phyloP scores from a whole-genome alignment of 2,888 invertebrate genomes.

The Penaeus monodon region DNA sequence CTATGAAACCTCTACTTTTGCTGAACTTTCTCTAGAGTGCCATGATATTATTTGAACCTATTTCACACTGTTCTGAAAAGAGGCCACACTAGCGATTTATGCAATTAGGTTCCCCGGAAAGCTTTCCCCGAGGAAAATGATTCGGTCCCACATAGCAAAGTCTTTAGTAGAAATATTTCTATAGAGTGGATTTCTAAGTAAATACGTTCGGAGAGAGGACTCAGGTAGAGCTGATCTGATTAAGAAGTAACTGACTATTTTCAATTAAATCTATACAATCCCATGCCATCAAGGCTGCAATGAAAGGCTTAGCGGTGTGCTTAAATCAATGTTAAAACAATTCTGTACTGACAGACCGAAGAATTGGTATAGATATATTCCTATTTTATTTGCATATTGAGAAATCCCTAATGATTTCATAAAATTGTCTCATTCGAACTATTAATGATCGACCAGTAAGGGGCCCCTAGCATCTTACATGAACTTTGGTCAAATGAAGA shows the following conservation, averaged over 20 bases:
- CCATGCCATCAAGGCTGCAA: too few relatives aligned
- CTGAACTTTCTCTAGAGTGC: not conserved
- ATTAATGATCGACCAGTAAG: conserved; percentile 4
- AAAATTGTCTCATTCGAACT: conserved; percentile 6
- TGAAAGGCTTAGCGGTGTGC: not conserved
- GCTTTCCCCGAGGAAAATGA: not conserved
- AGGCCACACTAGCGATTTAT: conserved; percentile 10
- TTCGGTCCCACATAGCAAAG: too few relatives aligned
- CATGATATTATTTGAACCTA: conserved; percentile 4
- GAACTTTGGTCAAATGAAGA: not conserved
- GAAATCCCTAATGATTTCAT: not conserved
- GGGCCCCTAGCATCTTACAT: not conserved
- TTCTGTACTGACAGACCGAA: conserved; percentile 8
- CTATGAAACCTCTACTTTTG: not conserved
- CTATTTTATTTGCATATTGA: conserved; percentile 6
- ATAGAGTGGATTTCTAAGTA: conserved; percentile 10
- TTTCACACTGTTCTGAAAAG: conserved; percentile 2
- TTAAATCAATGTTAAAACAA: conserved; percentile 15
- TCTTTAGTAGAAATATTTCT: not conserved
- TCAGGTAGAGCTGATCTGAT: not conserved
- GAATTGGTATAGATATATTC: conserved; percentile 14
- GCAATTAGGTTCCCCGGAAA: conserved; percentile 28
- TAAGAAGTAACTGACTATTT: conserved; percentile 6
- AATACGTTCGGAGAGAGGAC: conserved; percentile 9
- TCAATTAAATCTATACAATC: not conserved